Evolutionary conservation across 2,113 vertebrate species (phyloP).

Genomic region (Mustela nigripes): DNA sequence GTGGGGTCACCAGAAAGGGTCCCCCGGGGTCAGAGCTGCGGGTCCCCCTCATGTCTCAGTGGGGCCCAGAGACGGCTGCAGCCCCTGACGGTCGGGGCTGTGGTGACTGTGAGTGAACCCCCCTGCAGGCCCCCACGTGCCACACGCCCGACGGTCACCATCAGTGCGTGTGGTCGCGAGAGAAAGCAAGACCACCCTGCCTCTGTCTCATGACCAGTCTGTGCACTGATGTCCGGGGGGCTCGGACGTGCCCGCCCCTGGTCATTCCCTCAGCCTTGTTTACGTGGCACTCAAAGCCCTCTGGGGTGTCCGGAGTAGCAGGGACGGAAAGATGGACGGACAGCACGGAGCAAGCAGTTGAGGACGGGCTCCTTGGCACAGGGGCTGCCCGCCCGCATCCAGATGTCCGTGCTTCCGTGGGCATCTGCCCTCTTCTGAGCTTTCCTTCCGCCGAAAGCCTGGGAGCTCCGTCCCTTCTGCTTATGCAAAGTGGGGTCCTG

Average conservation of each 20-base stretch:
- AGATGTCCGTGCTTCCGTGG: accelerated
- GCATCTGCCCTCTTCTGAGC: accelerated
- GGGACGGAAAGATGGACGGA: too few relatives aligned
- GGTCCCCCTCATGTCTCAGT: not conserved
- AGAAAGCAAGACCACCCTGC: not conserved
- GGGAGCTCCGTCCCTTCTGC: accelerated
- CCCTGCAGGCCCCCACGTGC: accelerated
- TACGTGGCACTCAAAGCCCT: not conserved
- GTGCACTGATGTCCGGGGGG: not conserved
- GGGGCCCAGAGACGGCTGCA: accelerated
- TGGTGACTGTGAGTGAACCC: not conserved
- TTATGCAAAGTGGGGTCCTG: accelerated
- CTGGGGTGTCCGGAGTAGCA: not conserved
- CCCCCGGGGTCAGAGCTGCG: not conserved
- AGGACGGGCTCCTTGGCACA: accelerated
- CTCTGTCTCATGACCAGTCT: not conserved
- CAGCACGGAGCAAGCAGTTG: not conserved
- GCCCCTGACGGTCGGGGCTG: too few relatives aligned
- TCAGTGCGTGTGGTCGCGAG: accelerated
- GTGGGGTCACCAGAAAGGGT: not conserved
- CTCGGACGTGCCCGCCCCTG: not conserved
- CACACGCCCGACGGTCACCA: not conserved
- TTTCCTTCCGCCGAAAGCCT: not conserved
- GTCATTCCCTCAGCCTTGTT: not conserved
- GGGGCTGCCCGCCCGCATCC: not conserved